Evolutionary conservation across 2,113 vertebrate genomes (phyloP).

Genomic region (Agapornis roseicollis): DNA sequence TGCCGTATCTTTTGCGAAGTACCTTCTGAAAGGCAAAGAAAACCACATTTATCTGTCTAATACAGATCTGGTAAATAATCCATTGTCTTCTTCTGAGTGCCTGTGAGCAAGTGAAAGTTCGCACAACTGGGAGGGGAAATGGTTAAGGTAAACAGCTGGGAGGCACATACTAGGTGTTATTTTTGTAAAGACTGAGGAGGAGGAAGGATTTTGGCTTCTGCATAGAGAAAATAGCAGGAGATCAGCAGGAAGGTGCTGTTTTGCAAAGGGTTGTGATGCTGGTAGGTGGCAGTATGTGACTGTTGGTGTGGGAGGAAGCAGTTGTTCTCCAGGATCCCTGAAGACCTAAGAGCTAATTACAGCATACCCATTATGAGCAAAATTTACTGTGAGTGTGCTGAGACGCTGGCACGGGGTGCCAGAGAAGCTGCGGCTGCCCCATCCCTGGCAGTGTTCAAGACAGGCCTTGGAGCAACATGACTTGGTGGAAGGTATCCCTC

Average conservation of each 20-base stretch:
- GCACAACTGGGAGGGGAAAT: background rate
- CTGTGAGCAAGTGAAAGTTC: background rate
- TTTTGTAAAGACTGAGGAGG: background rate
- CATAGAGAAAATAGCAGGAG: background rate
- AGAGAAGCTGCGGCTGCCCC: background rate
- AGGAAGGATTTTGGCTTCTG: background rate
- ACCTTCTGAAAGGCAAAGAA: background rate
- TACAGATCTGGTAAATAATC: background rate
- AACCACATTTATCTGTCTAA: background rate
- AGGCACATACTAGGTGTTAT: background rate
- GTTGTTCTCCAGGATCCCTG: background rate
- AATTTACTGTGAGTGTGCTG: background rate
- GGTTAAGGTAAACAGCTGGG: background rate
- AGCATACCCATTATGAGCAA: background rate
- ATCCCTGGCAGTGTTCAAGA: background rate
- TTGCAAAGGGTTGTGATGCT: background rate
- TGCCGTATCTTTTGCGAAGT: background rate
- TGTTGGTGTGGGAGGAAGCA: background rate
- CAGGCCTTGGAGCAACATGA: background rate
- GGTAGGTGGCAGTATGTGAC: accelerated
- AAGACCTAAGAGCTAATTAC: background rate
- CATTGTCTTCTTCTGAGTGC: background rate
- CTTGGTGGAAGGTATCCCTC: background rate
- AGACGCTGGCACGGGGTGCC: background rate
- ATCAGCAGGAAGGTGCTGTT: accelerated